phyloP scores from a whole-genome alignment of 2,888 invertebrate genomes.

The Folsomia manolachei region DNA sequence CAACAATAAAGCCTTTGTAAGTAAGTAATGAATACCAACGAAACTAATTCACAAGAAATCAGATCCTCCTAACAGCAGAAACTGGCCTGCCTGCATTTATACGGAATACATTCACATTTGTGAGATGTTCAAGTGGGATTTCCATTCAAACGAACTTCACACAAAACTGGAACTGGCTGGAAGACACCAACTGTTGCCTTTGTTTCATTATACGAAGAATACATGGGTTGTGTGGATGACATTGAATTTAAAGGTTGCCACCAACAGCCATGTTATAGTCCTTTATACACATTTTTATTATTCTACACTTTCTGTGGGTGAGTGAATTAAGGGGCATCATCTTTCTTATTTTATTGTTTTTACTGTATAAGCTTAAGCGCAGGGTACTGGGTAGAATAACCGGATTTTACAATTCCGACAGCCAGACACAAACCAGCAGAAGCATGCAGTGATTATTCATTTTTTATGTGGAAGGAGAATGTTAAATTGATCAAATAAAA shows the following conservation, averaged over 20 bases:
- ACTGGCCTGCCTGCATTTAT: neutral
- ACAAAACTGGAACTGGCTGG: neutral
- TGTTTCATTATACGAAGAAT: neutral
- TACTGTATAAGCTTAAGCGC: neutral
- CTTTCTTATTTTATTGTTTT: neutral
- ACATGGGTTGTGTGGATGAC: neutral
- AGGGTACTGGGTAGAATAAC: no score
- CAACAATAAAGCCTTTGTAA: conserved; percentile 1
- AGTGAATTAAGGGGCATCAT: neutral
- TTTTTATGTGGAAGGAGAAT: neutral
- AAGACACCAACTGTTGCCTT: conserved; percentile 10
- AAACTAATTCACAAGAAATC: conserved; percentile 4
- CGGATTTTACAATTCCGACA: no score
- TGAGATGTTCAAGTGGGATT: neutral
- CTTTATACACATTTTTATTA: no score
- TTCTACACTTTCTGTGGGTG: neutral
- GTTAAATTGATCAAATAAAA: conserved; percentile 3
- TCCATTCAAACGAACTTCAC: neutral
- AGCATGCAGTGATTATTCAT: neutral
- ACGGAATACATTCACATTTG: neutral
- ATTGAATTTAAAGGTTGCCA: conserved; percentile 4
- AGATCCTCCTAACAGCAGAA: conserved; percentile 1
- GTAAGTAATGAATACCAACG: conserved; percentile 2
- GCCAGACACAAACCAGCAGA: neutral
- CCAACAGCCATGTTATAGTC: conserved; percentile 3